Percentiles rank a stretch among this genome's conserved stretches.
Evolutionary conservation across 2,797 vertebrate genomes (phyloP).

Genomic region (Notamacropus eugenii): DNA sequence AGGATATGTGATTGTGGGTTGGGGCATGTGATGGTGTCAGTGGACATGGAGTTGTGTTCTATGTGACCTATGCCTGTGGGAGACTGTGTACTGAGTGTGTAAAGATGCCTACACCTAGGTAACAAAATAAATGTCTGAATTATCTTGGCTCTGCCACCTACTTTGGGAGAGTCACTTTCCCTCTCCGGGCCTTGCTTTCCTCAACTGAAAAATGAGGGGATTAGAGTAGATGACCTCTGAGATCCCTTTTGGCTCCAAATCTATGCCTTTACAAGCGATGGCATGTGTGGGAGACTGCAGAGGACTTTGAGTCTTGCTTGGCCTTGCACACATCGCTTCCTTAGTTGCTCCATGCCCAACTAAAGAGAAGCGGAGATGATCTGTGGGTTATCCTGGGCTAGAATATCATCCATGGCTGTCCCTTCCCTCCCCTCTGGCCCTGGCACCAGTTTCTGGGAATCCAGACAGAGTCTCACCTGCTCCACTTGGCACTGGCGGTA

Average conservation of each 20-base stretch:
- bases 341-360: background rate
- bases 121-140: background rate
- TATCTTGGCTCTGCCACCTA: background rate
- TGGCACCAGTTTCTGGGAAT: background rate
- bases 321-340: background rate
- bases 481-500: background rate
- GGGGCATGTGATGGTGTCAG: background rate
- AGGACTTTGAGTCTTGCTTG: background rate
- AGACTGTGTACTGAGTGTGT: background rate
- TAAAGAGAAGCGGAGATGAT: background rate
- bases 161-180: background rate
- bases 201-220: background rate
- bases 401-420: background rate
- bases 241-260: background rate
- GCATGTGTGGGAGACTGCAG: accelerated
- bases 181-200: background rate
- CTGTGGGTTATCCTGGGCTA: background rate
- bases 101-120: background rate
- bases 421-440: background rate
- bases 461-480: conserved; percentile 59
- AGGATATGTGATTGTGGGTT: background rate
- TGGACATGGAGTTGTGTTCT: background rate
- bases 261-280: background rate
- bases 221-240: background rate
- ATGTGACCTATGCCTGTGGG: background rate